A percentile compares a stretch with the other conserved stretches of the same genome.
Evolutionary conservation across 2,113 vertebrate species (phyloP).

Genomic region (Ictalurus punctatus): DNA sequence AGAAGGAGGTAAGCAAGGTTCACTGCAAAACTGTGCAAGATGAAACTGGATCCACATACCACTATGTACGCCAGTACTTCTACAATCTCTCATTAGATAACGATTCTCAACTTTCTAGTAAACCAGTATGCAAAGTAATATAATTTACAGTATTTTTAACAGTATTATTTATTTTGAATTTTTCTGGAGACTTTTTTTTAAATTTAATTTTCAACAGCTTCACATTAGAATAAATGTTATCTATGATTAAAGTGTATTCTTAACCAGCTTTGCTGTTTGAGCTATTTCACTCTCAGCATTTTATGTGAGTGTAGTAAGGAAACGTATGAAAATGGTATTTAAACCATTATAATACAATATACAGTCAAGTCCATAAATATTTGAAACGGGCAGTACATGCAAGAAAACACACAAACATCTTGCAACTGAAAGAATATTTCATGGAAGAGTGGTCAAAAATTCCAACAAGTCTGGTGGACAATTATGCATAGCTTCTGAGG

Average conservation of each 20-base stretch:
- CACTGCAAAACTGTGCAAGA: neutral
- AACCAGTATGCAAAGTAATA: neutral
- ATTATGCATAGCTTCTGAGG: too few species aligned
- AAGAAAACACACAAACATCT: too few species aligned
- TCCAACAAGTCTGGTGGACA: too few species aligned
- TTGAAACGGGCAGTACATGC: too few species aligned
- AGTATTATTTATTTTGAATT: neutral
- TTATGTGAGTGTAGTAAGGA: neutral
- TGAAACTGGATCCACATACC: neutral
- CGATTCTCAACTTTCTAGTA: neutral
- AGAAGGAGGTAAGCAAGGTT: slow-evolving; percentile 89
- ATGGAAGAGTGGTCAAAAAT: too few species aligned
- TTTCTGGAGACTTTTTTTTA: neutral
- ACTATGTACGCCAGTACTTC: neutral
- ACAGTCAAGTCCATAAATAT: too few species aligned
- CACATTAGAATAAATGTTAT: neutral
- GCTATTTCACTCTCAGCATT: neutral
- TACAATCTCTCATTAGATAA: neutral
- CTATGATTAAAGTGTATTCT: neutral
- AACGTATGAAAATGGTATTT: neutral
- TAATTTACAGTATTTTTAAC: neutral
- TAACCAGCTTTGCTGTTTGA: neutral
- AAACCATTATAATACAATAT: neutral
- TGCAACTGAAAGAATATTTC: too few species aligned
- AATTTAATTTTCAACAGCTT: neutral